Evolutionary conservation across 2,888 invertebrate species (phyloP).

Genomic region (Phragmatobia fuliginosa): DNA sequence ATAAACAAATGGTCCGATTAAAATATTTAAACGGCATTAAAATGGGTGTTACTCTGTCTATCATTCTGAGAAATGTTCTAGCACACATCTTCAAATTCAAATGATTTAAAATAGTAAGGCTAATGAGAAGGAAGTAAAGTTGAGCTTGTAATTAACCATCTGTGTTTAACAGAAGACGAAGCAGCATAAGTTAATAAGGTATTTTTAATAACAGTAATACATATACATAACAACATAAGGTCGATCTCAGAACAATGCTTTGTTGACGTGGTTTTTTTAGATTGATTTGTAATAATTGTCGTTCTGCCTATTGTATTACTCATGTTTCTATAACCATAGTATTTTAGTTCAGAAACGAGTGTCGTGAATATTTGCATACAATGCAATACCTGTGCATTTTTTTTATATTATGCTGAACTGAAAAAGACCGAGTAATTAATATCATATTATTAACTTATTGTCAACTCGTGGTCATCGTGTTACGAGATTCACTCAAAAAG

Average conservation of each 20-base stretch:
- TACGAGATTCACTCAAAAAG: not conserved
- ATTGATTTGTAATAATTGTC: constrained; percentile 21
- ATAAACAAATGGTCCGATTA: not conserved
- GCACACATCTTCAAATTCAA: no score
- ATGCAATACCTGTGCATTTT: constrained; percentile 44
- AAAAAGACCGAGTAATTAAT: not conserved
- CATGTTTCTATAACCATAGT: constrained; percentile 17
- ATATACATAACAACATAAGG: not conserved
- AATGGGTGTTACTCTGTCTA: not conserved
- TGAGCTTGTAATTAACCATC: no score
- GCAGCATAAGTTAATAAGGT: not conserved
- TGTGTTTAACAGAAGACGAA: no score
- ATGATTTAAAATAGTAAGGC: no score
- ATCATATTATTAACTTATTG: not conserved
- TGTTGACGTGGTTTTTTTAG: constrained; percentile 19
- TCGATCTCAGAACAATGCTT: not conserved
- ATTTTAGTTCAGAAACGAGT: constrained; percentile 17
- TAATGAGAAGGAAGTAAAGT: no score
- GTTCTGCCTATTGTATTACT: constrained; percentile 30
- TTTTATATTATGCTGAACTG: constrained; percentile 28
- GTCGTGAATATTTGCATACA: constrained; percentile 56
- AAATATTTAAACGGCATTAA: not conserved
- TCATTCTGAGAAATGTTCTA: no score
- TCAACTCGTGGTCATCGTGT: not conserved
- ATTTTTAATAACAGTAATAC: no score